Evolutionary conservation across 2,797 vertebrate species (phyloP).

Genomic region (Gambelia wislizenii): DNA sequence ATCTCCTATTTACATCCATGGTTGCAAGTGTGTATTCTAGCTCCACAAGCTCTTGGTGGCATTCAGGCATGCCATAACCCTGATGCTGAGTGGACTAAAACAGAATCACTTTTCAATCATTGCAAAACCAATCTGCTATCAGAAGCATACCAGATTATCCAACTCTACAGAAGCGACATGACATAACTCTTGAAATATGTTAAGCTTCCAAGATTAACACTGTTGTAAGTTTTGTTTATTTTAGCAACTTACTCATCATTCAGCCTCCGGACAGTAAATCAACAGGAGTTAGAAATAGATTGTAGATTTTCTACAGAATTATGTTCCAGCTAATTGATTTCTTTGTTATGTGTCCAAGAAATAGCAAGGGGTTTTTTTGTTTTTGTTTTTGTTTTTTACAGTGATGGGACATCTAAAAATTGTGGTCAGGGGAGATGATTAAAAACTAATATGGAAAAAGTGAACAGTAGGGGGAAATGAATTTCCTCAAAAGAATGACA

Average conservation of each 20-base stretch:
- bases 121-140: conserved; percentile 68
- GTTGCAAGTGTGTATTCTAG: conserved; percentile 51
- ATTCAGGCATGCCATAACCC: conserved; percentile 60
- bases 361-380: conserved; percentile 12
- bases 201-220: conserved; percentile 70
- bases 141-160: conserved; percentile 63
- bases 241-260: conserved; percentile 64
- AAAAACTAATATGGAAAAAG: not conserved
- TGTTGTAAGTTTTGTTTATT: conserved; percentile 67
- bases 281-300: conserved; percentile 48
- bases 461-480: not conserved
- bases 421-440: not conserved
- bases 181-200: conserved; percentile 68
- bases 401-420: conserved; percentile 26
- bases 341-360: conserved; percentile 35
- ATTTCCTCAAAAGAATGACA: not conserved
- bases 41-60: conserved; percentile 51
- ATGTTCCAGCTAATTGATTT: conserved; percentile 48
- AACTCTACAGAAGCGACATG: conserved; percentile 70
- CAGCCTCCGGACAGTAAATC: conserved; percentile 56
- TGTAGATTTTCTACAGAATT: conserved; percentile 35
- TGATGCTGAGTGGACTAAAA: conserved; percentile 61
- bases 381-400: too few relatives aligned
- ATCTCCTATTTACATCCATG: conserved; percentile 44
- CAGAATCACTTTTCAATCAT: conserved; percentile 69